Conservation (phyloP, 2,797 vertebrate species). For the Adrianichthys oophorus region DNA sequence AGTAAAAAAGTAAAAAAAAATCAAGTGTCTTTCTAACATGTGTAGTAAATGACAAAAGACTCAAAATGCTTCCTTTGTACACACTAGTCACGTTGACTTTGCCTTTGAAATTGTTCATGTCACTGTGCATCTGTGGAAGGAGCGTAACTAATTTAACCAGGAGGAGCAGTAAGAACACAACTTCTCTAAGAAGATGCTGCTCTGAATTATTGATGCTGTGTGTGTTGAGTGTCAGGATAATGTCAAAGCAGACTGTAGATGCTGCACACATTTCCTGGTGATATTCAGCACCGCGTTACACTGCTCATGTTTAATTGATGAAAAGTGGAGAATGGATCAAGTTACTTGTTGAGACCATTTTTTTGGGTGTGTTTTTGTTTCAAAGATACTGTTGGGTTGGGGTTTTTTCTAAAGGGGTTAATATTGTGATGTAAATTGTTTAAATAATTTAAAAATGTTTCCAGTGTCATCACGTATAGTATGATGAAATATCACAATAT, state of each 20-base stretch:
- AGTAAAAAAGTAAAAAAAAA: too few species aligned
- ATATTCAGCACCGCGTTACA: slow-evolving; percentile 10
- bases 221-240: slow-evolving; percentile 15
- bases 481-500: too few species aligned
- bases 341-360: slow-evolving; percentile 11
- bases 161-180: slow-evolving; percentile 4
- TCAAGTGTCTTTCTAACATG: too few species aligned
- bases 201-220: slow-evolving; percentile 37
- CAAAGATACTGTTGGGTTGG: slow-evolving; percentile 14
- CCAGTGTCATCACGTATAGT: too few species aligned
- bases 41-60: too few species aligned
- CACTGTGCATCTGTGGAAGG: neutral
- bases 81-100: too few species aligned
- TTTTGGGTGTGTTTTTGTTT: slow-evolving; percentile 17
- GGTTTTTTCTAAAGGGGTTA: too few species aligned
- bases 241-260: slow-evolving; percentile 2
- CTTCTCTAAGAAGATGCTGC: neutral
- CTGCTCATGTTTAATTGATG: slow-evolving; percentile 28
- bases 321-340: slow-evolving; percentile 20
- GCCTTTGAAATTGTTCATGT: too few species aligned
- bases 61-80: too few species aligned
- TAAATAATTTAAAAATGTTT: too few species aligned
- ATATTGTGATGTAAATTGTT: too few species aligned
- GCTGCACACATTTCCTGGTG: slow-evolving; percentile 19
- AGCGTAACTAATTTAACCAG: neutral